Evolutionary conservation across 2,888 invertebrate genomes (phyloP), one percentile per base, ranked within the genome.

Genomic region (Microctonus aethiopoides): DNA sequence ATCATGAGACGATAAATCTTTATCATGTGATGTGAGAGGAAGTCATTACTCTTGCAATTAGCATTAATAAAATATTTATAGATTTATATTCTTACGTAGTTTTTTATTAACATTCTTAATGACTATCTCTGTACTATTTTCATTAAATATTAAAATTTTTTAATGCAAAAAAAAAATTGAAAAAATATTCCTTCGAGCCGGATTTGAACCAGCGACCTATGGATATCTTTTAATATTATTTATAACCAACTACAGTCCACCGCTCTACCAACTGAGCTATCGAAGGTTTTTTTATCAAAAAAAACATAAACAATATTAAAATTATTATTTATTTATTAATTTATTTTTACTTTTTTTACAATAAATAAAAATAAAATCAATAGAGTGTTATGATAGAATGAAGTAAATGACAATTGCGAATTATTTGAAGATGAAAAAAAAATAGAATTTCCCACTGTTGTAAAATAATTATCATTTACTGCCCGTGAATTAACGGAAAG

Each of bases 221-320:
- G 85, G 85, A 85, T 85, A 20, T 51, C 68, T 32, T n/a, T n/a
- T 29, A 11, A 3, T 22, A 7, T n/a, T 29, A 29, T 29, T 5
- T 29, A n/a, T 32, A 46, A 41, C 67, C 74, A 72, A 76, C 76
- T 76, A 86, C 86, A 86, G 86, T 86, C 85, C 86, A 86, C 86
- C 86, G 86, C 86, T 86, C 86, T 86, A 86, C 86, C 86, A 86
- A 86, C 86, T 86, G 86, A 86, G 85, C 86, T 86, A 85, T 86
- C 86, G 74, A 77, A 75, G 75, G 74, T 3, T n/a, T n/a, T n/a
- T n/a, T n/a, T n/a, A n/a, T n/a, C n/a, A n/a, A n/a, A n/a, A n/a
- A n/a, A n/a, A n/a, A n/a, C n/a, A n/a, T n/a, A n/a, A n/a, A n/a
- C n/a, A n/a, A n/a, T n/a, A n/a, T n/a, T n/a, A n/a, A n/a, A n/a